Evolutionary conservation across 2,797 vertebrate genomes (phyloP).

Genomic region (Notolabrus celidotus): DNA sequence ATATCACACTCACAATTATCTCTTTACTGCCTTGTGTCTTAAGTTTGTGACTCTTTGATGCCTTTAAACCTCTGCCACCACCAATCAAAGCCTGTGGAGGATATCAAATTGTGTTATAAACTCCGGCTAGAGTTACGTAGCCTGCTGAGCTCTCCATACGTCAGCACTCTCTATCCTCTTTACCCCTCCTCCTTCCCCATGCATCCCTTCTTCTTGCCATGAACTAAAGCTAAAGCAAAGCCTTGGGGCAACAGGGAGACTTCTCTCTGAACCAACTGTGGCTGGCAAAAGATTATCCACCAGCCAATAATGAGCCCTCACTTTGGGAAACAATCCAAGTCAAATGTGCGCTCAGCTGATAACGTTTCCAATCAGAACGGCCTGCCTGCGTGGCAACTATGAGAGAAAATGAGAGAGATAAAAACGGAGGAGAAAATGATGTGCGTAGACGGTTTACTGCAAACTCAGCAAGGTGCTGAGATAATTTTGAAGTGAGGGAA

Average conservation of each 20-base stretch:
- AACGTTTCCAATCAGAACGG: conserved; percentile 74
- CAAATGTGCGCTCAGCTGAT: conserved; percentile 79
- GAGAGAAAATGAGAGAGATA: conserved; percentile 59
- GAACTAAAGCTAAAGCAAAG: conserved; percentile 37
- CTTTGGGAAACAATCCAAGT: conserved; percentile 76
- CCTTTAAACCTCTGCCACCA: conserved; percentile 23
- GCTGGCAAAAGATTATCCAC: conserved; percentile 61
- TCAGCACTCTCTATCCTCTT: conserved; percentile 26
- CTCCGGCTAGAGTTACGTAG: conserved; percentile 18
- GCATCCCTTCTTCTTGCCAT: conserved; percentile 19
- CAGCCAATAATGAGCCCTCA: conserved; percentile 67
- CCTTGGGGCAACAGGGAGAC: conserved; percentile 27
- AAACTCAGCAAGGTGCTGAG: conserved; percentile 47
- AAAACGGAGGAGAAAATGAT: conserved; percentile 40
- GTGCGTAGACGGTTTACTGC: conserved; percentile 15
- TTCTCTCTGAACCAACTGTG: conserved; percentile 62
- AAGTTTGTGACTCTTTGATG: not conserved
- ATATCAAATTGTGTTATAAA: not conserved
- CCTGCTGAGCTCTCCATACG: conserved; percentile 19
- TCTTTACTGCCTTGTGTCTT: conserved; percentile 1
- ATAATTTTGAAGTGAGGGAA: conserved; percentile 43
- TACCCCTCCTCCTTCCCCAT: not conserved
- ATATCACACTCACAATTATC: conserved; percentile 31
- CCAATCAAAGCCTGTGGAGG: conserved; percentile 14
- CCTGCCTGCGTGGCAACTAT: conserved; percentile 45